Base-by-base conservation (phyloP, 1,140 invertebrate genomes). In the Dysdera silvatica region DNA sequence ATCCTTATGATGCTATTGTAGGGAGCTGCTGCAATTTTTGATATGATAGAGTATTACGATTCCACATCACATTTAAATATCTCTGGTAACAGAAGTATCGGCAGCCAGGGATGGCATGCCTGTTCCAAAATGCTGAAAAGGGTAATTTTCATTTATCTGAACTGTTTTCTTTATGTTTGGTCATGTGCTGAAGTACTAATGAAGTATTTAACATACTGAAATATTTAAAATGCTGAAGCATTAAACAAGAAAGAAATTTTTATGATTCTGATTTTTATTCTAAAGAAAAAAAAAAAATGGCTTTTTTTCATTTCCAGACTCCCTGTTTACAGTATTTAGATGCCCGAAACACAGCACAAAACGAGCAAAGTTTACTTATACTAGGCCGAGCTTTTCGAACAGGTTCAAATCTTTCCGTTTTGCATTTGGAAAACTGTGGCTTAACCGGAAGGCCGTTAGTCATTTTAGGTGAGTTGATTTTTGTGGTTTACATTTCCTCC, bases 11-110 rank as follows among this genome's bases (percentile, higher is more conserved):
- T 35, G 5, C 20, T 58, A 23, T 49, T 57, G 5, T 37, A 80
- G 78, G 75, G 74, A 69, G 75, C 82, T 16, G 83, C 86, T 68
- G 85, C 88, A 43, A 74, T 92, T 35, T 92, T 91, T 76, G 89
- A 92, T 74, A 91, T 92, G 87, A 82, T 92, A 66, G 89, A 93
- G 73, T 92, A 89, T 75, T 94, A 94, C 77, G 88, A 92, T 72
- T 88, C 88, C 45, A 82, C 86, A 1, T 80, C 79, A 26, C 82
- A 86, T 65, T 74, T 94, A 51, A 87, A 88, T 74, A 87, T 93
- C 58, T 85, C 85, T 24, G 83, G 81, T 49, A 90, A 89, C 74
- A 79, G 81, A 66, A 80, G 81, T 66, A 85, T 88, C 71, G 84
- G 83, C 32, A 81, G 81, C 37, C 76, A 87, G 48, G 88, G 87